Conservation (phyloP, 30 jellyfish, hydroid and myxozoan genomes). For the Nemopilema nomurai region DNA sequence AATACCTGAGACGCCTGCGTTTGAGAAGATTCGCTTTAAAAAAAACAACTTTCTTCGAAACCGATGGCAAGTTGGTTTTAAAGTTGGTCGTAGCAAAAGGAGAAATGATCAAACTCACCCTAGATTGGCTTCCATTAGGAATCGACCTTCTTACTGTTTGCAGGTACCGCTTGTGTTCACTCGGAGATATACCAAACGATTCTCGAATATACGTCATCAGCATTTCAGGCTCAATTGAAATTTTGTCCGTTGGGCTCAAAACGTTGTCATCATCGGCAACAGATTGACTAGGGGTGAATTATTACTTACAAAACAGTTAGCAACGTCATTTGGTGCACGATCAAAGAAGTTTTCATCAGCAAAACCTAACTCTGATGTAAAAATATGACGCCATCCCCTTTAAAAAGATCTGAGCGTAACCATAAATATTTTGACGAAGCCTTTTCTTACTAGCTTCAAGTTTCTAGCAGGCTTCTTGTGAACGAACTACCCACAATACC, state of each 20-base stretch:
- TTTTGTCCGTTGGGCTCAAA: slow-evolving; percentile 57
- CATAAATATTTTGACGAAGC: no score
- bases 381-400: no score
- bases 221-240: slow-evolving; percentile 58
- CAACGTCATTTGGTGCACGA: no score
- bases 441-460: no score
- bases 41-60: neutral
- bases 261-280: slow-evolving; percentile 2
- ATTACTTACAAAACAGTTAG: no score
- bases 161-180: slow-evolving; percentile 40
- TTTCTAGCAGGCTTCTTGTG: no score
- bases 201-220: slow-evolving; percentile 45
- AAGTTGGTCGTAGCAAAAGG: neutral
- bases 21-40: neutral
- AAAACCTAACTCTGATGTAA: no score
- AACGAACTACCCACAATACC: neutral
- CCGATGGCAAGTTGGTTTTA: no score
- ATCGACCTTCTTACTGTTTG: slow-evolving; percentile 33
- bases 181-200: slow-evolving; percentile 48
- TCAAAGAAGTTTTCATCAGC: no score
- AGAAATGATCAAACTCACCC: slow-evolving; percentile 8
- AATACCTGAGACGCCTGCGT: no score
- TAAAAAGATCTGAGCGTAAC: no score
- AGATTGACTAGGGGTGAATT: no score
- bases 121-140: slow-evolving; percentile 51